These are phyloP conservation scores for Alouatta palliata DNA, from an alignment of 2,113 vertebrate species.

Conservation along the genomic window DNA sequence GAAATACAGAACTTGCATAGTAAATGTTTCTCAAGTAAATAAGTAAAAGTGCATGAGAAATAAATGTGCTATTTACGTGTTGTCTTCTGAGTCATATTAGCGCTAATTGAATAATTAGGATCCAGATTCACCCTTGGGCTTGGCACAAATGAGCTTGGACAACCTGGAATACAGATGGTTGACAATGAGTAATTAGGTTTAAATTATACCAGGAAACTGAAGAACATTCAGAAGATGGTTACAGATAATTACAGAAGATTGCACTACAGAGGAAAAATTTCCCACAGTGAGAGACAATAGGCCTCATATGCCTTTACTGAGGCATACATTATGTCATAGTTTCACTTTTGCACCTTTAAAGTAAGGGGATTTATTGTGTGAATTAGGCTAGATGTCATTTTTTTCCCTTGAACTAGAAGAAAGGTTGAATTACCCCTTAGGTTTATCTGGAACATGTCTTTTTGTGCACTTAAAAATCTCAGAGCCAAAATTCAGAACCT, in stretches of 20 bases:
- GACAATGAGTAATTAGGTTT: neutral
- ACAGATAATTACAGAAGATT: neutral
- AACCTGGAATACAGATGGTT: neutral
- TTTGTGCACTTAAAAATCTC: neutral
- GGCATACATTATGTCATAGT: rapidly evolving
- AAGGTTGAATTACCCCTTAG: neutral
- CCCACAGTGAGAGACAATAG: neutral
- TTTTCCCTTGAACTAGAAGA: neutral
- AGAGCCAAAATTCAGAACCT: slow-evolving; percentile 13
- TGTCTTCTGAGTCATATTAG: neutral
- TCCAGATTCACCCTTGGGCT: neutral
- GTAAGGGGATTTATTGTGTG: neutral
- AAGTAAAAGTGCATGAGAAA: neutral
- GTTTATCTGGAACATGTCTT: neutral
- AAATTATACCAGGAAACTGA: neutral
- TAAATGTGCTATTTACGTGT: neutral
- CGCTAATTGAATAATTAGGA: neutral
- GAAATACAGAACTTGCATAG: neutral
- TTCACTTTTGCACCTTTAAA: neutral
- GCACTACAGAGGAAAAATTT: neutral
- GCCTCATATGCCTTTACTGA: neutral
- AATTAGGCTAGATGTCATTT: neutral
- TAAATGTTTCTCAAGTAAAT: neutral
- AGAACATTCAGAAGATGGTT: neutral
- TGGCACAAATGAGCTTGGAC: neutral